Conservation (phyloP, 64 coral and sea anemone species). For the Actinia tenebrosa region DNA sequence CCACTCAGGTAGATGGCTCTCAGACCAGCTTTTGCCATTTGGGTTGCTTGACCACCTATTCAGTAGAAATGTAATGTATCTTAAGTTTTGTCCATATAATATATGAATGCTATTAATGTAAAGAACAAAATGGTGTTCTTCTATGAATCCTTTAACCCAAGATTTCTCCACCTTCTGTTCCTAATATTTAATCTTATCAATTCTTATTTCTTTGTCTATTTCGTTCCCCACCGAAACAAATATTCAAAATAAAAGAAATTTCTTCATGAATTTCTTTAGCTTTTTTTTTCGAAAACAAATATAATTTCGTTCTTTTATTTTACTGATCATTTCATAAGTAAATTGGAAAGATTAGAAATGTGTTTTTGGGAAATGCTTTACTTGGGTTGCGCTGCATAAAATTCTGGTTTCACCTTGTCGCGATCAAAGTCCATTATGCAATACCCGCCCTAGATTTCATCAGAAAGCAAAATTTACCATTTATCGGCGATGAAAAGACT, state of each 20-base stretch:
- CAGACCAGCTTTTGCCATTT: constrained; percentile 96
- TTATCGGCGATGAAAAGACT: neutral
- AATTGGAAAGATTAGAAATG: neutral
- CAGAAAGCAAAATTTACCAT: neutral
- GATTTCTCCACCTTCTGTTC: too few relatives aligned
- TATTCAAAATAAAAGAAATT: too few relatives aligned
- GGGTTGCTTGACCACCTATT: constrained; percentile 88
- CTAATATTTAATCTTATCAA: too few relatives aligned
- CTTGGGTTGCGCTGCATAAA: too few relatives aligned
- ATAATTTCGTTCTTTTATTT: neutral
- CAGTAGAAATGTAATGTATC: neutral
- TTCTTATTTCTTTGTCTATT: too few relatives aligned
- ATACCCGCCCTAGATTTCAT: neutral
- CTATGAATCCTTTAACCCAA: too few relatives aligned
- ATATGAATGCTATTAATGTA: too few relatives aligned
- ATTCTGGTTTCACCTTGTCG: neutral
- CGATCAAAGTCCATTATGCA: neutral
- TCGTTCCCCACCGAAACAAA: too few relatives aligned
- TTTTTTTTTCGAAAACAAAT: neutral
- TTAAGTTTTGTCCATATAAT: neutral
- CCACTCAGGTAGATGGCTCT: constrained; percentile 98
- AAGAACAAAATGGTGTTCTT: too few relatives aligned
- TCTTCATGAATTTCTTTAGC: neutral
- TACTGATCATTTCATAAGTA: neutral
- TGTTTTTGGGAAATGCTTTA: neutral